Base-by-base conservation (phyloP, 92 coral and sea anemone genomes). In the Bergia sp. region DNA sequence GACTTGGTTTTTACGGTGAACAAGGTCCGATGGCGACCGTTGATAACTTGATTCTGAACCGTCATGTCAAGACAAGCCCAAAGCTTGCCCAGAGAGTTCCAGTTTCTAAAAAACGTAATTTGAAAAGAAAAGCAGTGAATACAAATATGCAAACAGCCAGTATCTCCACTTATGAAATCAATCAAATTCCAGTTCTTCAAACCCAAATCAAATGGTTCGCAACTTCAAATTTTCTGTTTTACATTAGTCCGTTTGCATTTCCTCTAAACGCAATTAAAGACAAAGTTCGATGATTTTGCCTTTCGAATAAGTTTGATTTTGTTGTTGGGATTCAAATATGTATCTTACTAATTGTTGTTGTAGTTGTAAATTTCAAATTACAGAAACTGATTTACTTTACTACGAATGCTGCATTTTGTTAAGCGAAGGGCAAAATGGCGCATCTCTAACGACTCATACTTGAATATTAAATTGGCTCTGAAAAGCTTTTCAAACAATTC, bases 41-140 rank as follows among this genome's bases (percentile, higher is more conserved):
- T 49, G 49, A 29, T 29, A 29, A 29, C 29, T 29, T 29, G 29
- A 77, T 81, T 8, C 86, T 82, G 43, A 71, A 89, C 80, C 82
- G 50, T 40, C 88, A 72, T 39, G 77, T 89, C 39, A 79, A 85
- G 80, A 89, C 82, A 11, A 89, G 91, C 64, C 91, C 77, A 73
- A 18, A 79, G 85, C 82, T 81, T 6, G 88, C 91, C 49, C 81
- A 79, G 64, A 89, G 77, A 49, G 75, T 79, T 23, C 88, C 74
- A 38, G 66, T 47, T 18, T 79, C 76, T 81, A 82, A 89, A 58
- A 55, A 53, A 0, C 36, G 66, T 3, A 89, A 71, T 75, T 73
- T 81, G 66, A 82, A 89, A 39, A 50, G 81, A 36, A 89, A 82
- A 47, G 82, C 87, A 73, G 2, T 73, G 77, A 73, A 38, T 73